A percentile compares a stretch with the other conserved stretches of the same genome.
phyloP scores from a whole-genome alignment of 2,888 invertebrate genomes.

The Drosophila limbata region DNA sequence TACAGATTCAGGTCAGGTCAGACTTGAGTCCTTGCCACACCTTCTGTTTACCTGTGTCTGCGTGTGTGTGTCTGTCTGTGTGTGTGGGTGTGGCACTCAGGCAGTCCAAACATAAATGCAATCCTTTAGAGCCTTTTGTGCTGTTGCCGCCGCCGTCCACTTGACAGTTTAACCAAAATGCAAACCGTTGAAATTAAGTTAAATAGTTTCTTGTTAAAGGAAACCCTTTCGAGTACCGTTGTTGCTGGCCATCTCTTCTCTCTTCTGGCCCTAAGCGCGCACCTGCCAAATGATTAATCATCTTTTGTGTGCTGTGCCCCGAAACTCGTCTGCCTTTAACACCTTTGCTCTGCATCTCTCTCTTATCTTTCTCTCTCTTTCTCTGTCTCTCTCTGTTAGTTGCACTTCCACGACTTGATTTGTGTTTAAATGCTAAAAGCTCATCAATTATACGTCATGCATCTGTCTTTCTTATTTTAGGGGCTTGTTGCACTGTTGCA shows the following conservation, averaged over 20 bases:
- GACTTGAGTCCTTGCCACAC: conserved; percentile 58
- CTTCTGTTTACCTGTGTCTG: conserved; percentile 53
- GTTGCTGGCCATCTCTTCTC: conserved; percentile 6
- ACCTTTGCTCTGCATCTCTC: conserved; percentile 51
- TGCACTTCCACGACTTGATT: conserved; percentile 43
- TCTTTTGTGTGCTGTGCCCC: conserved; percentile 54
- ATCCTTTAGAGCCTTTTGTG: conserved; percentile 65
- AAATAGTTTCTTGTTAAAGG: conserved; percentile 82
- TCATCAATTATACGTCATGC: conserved; percentile 78
- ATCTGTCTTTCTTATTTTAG: conserved; percentile 61
- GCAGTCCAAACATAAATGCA: conserved; percentile 68
- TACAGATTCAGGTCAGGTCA: conserved; percentile 17
- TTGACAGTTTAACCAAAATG: conserved; percentile 79
- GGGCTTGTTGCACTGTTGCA: conserved; percentile 39
- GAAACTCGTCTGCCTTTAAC: conserved; percentile 58
- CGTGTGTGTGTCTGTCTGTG: conserved; percentile 59
- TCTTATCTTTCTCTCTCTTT: not conserved
- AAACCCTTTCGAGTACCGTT: conserved; percentile 68
- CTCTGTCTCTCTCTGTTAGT: conserved; percentile 32
- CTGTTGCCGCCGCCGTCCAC: conserved; percentile 56
- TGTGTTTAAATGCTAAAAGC: conserved; percentile 75
- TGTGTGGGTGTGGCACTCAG: conserved; percentile 63
- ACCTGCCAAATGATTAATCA: conserved; percentile 85
- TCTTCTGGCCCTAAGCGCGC: conserved; percentile 29
- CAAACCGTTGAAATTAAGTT: conserved; percentile 75